phyloP scores from a whole-genome alignment of 1,140 invertebrate species.

The Onthophagus taurus region DNA sequence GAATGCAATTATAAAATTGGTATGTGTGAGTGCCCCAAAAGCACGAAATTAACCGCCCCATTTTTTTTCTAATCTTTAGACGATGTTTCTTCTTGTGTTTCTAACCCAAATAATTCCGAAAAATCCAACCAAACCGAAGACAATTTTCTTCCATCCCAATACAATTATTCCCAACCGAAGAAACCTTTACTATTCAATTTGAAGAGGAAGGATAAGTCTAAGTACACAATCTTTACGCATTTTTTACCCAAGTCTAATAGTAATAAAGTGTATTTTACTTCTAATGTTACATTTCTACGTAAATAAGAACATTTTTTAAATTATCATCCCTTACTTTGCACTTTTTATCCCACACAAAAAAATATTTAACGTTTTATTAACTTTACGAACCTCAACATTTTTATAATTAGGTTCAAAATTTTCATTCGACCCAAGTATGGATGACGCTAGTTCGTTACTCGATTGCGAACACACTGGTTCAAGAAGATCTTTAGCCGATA shows the following conservation, averaged over 20 bases:
- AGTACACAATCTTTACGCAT: not conserved
- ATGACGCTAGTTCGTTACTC: conserved; percentile 53
- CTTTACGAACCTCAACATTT: not conserved
- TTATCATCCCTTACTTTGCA: conserved; percentile 1
- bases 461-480: conserved; percentile 52
- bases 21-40: conserved; percentile 4
- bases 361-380: not conserved
- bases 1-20: conserved; percentile 4
- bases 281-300: conserved; percentile 7
- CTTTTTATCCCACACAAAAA: not conserved
- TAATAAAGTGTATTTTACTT: conserved; percentile 8
- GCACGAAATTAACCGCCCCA: not conserved
- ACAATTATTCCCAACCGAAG: conserved; percentile 1
- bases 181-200: not conserved
- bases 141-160: conserved; percentile 3
- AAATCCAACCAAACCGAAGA: conserved; percentile 1
- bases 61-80: not conserved
- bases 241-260: conserved; percentile 2
- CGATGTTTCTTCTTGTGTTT: conserved; percentile 7
- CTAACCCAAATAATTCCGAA: conserved; percentile 6
- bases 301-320: conserved; percentile 6
- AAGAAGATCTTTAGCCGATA: conserved; percentile 67
- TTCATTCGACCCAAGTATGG: conserved; percentile 56
- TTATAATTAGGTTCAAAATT: conserved; percentile 50
- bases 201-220: not conserved